Conservation (phyloP, 2,888 invertebrate species). For the Scaptomyza polygonia region DNA sequence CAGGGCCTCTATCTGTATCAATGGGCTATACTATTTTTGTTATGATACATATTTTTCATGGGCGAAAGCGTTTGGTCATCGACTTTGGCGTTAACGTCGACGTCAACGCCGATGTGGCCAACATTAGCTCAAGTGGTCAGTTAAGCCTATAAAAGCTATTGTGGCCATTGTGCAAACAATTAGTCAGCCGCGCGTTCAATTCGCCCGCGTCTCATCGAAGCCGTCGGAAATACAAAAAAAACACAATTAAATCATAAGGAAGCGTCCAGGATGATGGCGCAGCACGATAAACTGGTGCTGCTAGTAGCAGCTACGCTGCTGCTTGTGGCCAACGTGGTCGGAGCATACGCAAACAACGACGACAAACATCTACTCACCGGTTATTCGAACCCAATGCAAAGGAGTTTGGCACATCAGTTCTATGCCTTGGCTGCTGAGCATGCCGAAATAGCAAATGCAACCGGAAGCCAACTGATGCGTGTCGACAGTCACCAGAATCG, state of each 20-base stretch:
- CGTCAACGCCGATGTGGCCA: slow-evolving; percentile 21
- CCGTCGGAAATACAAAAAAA: neutral
- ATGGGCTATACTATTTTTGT: slow-evolving; percentile 38
- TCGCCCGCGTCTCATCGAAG: slow-evolving; percentile 17
- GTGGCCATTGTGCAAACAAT: slow-evolving; percentile 35
- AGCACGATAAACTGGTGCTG: slow-evolving; percentile 10
- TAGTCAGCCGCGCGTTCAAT: slow-evolving; percentile 45
- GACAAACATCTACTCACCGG: slow-evolving; percentile 46
- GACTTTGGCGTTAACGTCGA: slow-evolving; percentile 1
- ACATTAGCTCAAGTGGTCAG: slow-evolving; percentile 33
- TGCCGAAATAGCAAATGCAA: slow-evolving; percentile 24
- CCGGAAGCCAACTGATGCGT: slow-evolving; percentile 18
- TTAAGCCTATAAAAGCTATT: slow-evolving; percentile 57
- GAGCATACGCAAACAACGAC: slow-evolving; percentile 11
- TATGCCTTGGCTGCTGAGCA: slow-evolving; percentile 61
- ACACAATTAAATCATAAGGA: neutral
- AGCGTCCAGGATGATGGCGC: slow-evolving; percentile 45
- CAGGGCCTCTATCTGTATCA: slow-evolving; percentile 25
- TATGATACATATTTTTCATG: slow-evolving; percentile 19
- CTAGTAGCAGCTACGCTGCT: slow-evolving; percentile 36
- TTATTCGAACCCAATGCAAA: slow-evolving; percentile 62
- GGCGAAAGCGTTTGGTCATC: slow-evolving; percentile 28
- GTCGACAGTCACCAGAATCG: slow-evolving; percentile 30
- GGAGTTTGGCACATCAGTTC: slow-evolving; percentile 78
- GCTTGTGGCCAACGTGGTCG: slow-evolving; percentile 20